These are phyloP conservation scores for Hiodon tergisus DNA, from an alignment of 2,113 vertebrate genomes.

Conservation along the genomic window DNA sequence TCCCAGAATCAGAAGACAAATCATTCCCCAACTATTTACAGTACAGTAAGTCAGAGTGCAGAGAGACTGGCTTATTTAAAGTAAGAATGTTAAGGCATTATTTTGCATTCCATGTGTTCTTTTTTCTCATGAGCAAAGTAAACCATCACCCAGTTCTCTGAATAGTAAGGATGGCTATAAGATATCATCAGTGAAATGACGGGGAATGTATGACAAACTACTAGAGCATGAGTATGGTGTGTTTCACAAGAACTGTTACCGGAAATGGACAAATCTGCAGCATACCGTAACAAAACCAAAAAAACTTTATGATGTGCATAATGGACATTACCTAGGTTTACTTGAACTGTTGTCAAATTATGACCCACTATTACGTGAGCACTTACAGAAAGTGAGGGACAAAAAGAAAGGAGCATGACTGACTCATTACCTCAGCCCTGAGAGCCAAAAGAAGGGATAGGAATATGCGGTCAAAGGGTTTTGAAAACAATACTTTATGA, in stretches of 20 bases:
- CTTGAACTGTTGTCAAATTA: slow-evolving; percentile 25
- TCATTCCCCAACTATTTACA: slow-evolving; percentile 18
- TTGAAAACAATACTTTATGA: slow-evolving; percentile 12
- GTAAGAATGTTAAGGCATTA: slow-evolving; percentile 19
- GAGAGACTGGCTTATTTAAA: slow-evolving; percentile 21
- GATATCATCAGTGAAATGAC: slow-evolving; percentile 24
- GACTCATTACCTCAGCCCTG: slow-evolving; percentile 22
- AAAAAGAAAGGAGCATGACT: slow-evolving; percentile 12
- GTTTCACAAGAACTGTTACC: not conserved
- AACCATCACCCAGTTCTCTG: slow-evolving; percentile 20
- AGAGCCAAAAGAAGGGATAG: slow-evolving; percentile 19
- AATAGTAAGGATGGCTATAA: slow-evolving; percentile 23
- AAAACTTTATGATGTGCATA: slow-evolving; percentile 24
- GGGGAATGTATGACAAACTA: slow-evolving; percentile 27
- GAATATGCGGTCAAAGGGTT: slow-evolving; percentile 7
- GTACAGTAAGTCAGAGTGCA: slow-evolving; percentile 21
- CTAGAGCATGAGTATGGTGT: slow-evolving; percentile 17
- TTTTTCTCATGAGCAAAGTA: slow-evolving; percentile 19
- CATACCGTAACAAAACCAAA: slow-evolving; percentile 23
- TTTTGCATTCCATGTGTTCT: slow-evolving; percentile 27
- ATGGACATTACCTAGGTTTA: slow-evolving; percentile 27
- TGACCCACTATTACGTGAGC: slow-evolving; percentile 23
- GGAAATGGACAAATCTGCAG: slow-evolving; percentile 7
- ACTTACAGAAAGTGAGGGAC: slow-evolving; percentile 24
- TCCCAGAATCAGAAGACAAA: slow-evolving; percentile 23